Percentiles rank a stretch among this genome's conserved stretches.
Evolutionary conservation across 2,888 invertebrate genomes (phyloP).

Genomic region (Eristalinus aeneus): DNA sequence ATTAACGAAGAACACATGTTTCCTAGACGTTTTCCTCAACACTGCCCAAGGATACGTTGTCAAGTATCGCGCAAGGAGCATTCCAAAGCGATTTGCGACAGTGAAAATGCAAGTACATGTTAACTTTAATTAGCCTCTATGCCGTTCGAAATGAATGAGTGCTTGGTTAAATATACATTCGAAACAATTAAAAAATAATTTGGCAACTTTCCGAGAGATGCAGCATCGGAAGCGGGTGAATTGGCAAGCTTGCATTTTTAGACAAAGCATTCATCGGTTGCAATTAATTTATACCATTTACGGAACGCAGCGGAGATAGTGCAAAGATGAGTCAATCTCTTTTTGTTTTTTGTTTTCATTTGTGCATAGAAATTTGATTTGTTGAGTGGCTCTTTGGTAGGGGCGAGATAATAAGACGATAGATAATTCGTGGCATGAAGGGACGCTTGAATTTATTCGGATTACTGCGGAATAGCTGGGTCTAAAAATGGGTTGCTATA

Average conservation of each 20-base stretch:
- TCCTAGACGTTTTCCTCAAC: background rate
- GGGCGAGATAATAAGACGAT: no score
- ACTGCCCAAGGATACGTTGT: background rate
- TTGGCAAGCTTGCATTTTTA: background rate
- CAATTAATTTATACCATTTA: constrained; percentile 8
- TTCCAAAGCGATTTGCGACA: constrained; percentile 3
- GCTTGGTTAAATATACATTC: constrained; percentile 35
- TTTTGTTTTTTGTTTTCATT: background rate
- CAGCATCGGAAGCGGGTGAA: background rate
- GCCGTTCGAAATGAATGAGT: constrained; percentile 32
- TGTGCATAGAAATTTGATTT: no score
- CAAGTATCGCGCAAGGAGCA: background rate
- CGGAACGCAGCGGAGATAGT: background rate
- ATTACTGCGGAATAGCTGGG: no score
- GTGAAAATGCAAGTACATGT: background rate
- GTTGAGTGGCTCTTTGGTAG: no score
- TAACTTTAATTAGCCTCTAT: constrained; percentile 40
- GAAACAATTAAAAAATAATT: constrained; percentile 68
- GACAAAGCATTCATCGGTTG: constrained; percentile 6
- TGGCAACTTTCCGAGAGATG: constrained; percentile 38
- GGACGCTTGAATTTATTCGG: no score
- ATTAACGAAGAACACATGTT: constrained; percentile 19
- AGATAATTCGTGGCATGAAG: no score
- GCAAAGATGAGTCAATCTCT: no score
- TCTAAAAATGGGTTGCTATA: no score